phyloP scores from a whole-genome alignment of 1,140 invertebrate species.

The Sarcophaga peregrina region DNA sequence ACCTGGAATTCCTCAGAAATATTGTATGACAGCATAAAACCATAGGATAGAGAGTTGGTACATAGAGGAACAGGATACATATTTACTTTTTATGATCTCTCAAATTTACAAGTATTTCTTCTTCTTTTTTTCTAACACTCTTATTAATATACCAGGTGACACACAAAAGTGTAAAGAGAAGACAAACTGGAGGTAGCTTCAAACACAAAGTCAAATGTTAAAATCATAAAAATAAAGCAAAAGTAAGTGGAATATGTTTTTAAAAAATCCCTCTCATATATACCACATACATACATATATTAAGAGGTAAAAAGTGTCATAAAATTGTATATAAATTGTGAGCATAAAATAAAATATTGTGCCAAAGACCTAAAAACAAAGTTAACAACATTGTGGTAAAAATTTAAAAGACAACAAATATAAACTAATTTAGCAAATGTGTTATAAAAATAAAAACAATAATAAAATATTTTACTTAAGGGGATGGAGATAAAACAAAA shows the following conservation, averaged over 20 bases:
- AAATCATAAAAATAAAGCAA: background rate
- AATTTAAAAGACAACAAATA: too few relatives aligned
- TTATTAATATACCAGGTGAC: background rate
- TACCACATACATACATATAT: too few relatives aligned
- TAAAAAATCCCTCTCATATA: background rate
- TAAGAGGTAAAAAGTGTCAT: background rate
- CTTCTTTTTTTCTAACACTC: background rate
- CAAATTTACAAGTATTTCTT: slow-evolving; percentile 34
- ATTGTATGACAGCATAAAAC: too few relatives aligned
- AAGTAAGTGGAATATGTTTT: slow-evolving; percentile 9
- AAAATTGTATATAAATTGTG: background rate
- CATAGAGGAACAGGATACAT: background rate
- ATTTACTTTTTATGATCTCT: slow-evolving; percentile 38
- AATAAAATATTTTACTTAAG: slow-evolving; percentile 6
- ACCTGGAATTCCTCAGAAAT: background rate
- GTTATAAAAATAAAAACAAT: background rate
- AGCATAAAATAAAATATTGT: slow-evolving; percentile 14
- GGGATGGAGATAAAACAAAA: too few relatives aligned
- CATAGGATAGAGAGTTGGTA: too few relatives aligned
- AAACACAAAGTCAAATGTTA: slow-evolving; percentile 24
- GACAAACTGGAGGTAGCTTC: background rate
- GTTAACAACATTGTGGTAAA: background rate
- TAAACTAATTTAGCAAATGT: background rate
- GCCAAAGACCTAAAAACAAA: background rate
- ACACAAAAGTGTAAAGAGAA: background rate